phyloP scores from a whole-genome alignment of 2,888 invertebrate genomes.

The Cephus sareptanus region DNA sequence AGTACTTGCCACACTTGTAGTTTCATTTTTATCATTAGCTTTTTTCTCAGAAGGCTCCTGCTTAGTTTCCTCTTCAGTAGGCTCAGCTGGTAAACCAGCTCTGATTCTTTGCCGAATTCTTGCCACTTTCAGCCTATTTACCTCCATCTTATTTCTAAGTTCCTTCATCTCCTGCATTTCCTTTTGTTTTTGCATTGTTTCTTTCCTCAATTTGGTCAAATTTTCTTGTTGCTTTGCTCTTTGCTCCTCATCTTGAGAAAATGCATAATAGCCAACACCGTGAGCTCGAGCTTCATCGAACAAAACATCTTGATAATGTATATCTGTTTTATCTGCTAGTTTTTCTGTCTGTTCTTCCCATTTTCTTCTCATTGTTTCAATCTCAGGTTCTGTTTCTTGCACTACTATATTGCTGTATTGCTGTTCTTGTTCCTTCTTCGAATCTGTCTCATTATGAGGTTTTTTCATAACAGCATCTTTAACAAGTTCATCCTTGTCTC shows the following conservation, averaged over 20 bases:
- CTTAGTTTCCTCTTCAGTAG: slow-evolving; percentile 51
- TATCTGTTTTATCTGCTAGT: slow-evolving; percentile 76
- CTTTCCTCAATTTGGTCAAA: slow-evolving; percentile 76
- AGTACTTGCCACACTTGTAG: slow-evolving; percentile 9
- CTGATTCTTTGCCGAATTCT: slow-evolving; percentile 78
- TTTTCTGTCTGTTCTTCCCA: slow-evolving; percentile 90
- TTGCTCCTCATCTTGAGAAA: slow-evolving; percentile 86
- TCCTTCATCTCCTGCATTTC: slow-evolving; percentile 72
- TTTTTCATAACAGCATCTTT: slow-evolving; percentile 45
- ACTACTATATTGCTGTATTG: neutral
- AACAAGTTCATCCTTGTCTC: slow-evolving; percentile 71
- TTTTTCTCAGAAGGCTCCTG: slow-evolving; percentile 35
- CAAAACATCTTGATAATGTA: slow-evolving; percentile 93
- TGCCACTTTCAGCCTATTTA: slow-evolving; percentile 79
- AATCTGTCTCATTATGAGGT: slow-evolving; percentile 18
- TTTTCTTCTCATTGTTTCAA: slow-evolving; percentile 79
- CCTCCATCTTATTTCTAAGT: slow-evolving; percentile 75
- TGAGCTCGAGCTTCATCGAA: slow-evolving; percentile 93
- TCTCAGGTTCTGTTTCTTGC: slow-evolving; percentile 54
- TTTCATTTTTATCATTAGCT: slow-evolving; percentile 26
- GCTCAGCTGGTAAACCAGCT: slow-evolving; percentile 76
- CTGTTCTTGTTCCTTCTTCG: slow-evolving; percentile 16
- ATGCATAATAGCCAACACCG: slow-evolving; percentile 92
- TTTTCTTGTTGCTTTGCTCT: slow-evolving; percentile 85
- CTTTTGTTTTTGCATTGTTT: slow-evolving; percentile 77